Percentiles rank a stretch among this genome's conserved stretches.
phyloP scores from a whole-genome alignment of 2,888 invertebrate species.

The Scaptomyza caliginosa region DNA sequence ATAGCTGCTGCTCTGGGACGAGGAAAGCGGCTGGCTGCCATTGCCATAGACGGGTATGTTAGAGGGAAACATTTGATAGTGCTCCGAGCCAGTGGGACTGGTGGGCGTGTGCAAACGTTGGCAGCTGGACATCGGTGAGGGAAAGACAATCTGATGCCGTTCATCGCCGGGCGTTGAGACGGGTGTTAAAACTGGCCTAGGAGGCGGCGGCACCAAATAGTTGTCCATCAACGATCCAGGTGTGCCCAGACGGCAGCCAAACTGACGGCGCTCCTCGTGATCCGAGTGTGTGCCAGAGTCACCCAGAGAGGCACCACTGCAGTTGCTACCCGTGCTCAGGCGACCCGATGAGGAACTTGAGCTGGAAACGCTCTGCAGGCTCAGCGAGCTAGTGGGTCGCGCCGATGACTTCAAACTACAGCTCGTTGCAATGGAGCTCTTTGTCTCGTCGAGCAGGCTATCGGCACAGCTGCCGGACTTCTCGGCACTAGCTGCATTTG shows the following conservation, averaged over 20 bases:
- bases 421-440: conserved; percentile 82
- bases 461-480: conserved; percentile 71
- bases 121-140: conserved; percentile 80
- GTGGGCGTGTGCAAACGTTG: conserved; percentile 82
- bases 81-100: conserved; percentile 81
- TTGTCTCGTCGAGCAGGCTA: conserved; percentile 81
- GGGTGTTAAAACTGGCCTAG: conserved; percentile 85
- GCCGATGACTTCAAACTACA: conserved; percentile 83
- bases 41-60: conserved; percentile 83
- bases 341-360: conserved; percentile 91
- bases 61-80: conserved; percentile 84
- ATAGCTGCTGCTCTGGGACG: conserved; percentile 79
- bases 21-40: conserved; percentile 70
- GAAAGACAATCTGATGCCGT: conserved; percentile 82
- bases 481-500: conserved; percentile 58
- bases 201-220: conserved; percentile 87
- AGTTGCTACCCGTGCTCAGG: conserved; percentile 90
- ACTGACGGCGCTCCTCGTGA: conserved; percentile 88
- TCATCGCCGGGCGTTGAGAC: conserved; percentile 83
- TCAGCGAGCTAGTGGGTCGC: conserved; percentile 88
- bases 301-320: conserved; percentile 91
- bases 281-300: conserved; percentile 95
- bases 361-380: conserved; percentile 88
- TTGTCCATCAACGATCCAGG: conserved; percentile 85
- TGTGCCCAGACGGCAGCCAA: conserved; percentile 81